Evolutionary conservation across 2,797 vertebrate species (phyloP), one percentile per base, ranked within the genome.

Genomic region (Microctenopoma stevenorrisi): DNA sequence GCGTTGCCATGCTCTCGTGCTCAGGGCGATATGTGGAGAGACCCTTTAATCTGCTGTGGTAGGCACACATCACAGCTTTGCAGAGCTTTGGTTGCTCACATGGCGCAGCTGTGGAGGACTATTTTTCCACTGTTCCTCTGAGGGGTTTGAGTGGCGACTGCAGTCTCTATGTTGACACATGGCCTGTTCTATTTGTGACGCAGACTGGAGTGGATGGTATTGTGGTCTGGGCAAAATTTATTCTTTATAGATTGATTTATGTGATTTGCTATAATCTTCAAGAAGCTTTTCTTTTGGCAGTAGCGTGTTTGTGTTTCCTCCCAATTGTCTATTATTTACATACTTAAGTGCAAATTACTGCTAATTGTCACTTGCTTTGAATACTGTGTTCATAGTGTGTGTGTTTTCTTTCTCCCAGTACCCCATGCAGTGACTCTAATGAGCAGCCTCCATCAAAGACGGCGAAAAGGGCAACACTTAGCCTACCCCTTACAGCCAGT

Each of bases 391-490:
- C 42, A 46, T n/a, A 22, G 22, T 2, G 43, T 58, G 51, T 78
- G 64, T 84, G 59, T 78, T 64, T 49, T 66, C 57, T 76, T 18
- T 74, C 60, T 73, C 65, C 59, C 56, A 73, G 46, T 28, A 8
- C 81, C 74, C 68, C 78, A 18, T 82, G 73, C 84, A 92, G 89
- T 8, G 68, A 43, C 52, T 79, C 78, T 89, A 85, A 86, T 88
- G 82, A 91, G 68, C 78, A 75, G 57, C 40, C 82, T 57, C 67
- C 91, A 83, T 90, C 89, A 90, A 89, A 93, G 74, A 62, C 62
- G 59, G 61, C 69, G 76, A 67, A 90, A 89, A 90, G 89, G 79
- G 82, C 87, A 85, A 43, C 48, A 4, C 7, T 59, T 11, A 33
- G 63, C 44, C 83, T 79, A 16, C 74, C 86, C 76, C 26, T 56